Percentiles rank a stretch among this genome's conserved stretches.
These are phyloP conservation scores for Hippocampus comes DNA, from an alignment of 2,113 vertebrate species.

Conservation along the genomic window DNA sequence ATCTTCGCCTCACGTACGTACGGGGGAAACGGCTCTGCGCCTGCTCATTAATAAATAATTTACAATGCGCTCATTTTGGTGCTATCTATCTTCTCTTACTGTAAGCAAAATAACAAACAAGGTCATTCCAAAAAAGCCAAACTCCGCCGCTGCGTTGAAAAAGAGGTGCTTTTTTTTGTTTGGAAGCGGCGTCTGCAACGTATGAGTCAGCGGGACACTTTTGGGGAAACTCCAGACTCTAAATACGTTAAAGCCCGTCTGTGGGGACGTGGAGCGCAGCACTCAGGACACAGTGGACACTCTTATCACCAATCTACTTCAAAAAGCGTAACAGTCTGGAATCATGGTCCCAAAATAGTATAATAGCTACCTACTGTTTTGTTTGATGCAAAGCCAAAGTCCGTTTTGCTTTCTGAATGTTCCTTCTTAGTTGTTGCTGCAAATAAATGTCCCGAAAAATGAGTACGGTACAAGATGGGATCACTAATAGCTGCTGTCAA, in stretches of 20 bases:
- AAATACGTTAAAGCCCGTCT: constrained; percentile 38
- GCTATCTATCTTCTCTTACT: not conserved
- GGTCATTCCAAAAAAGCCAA: not conserved
- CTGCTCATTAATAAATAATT: not conserved
- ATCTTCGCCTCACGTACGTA: not conserved
- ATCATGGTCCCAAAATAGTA: constrained; percentile 17
- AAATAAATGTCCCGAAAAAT: not conserved
- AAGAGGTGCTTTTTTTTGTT: constrained; percentile 22
- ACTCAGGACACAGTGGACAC: constrained; percentile 2
- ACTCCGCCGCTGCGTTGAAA: not conserved
- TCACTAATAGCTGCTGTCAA: not conserved
- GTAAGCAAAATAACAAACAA: constrained; percentile 1
- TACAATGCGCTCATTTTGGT: not conserved
- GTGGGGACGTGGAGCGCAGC: constrained; percentile 8
- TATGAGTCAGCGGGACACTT: constrained; percentile 53
- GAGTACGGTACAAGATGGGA: not conserved
- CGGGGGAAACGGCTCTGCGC: not conserved
- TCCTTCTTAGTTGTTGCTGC: too few species aligned
- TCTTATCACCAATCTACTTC: not conserved
- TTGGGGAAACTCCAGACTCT: constrained; percentile 57
- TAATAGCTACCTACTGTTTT: not conserved
- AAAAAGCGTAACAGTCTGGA: constrained; percentile 2
- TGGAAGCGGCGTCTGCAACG: constrained; percentile 16
- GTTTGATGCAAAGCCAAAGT: not conserved
- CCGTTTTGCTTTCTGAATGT: not conserved